phyloP scores from a whole-genome alignment of 2,113 vertebrate species.

The Geothlypis trichas region DNA sequence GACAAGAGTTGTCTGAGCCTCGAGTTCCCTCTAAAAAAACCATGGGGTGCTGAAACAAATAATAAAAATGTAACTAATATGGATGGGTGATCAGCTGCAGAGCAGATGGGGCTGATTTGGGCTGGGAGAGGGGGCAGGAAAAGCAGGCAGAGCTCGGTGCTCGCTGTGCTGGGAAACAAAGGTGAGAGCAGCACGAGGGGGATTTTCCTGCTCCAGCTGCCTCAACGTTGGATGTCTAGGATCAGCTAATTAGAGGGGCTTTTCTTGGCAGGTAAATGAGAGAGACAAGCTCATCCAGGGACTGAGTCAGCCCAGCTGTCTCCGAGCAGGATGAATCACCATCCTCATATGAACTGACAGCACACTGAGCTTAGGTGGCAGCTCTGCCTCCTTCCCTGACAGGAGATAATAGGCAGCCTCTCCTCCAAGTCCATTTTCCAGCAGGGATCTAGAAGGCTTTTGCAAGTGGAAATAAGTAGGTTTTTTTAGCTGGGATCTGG shows the following conservation, averaged over 20 bases:
- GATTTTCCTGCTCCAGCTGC: background rate
- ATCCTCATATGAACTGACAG: background rate
- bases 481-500: background rate
- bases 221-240: background rate
- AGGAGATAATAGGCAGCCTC: background rate
- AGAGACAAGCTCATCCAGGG: background rate
- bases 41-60: background rate
- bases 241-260: constrained; percentile 47
- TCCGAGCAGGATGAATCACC: constrained; percentile 1
- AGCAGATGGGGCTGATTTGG: background rate
- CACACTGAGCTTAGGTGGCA: background rate
- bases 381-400: background rate
- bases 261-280: background rate
- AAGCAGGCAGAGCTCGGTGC: background rate
- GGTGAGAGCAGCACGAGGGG: background rate
- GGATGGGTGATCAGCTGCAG: background rate
- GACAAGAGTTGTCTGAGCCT: background rate
- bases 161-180: background rate
- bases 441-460: background rate
- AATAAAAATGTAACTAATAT: background rate
- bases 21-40: background rate
- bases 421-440: background rate
- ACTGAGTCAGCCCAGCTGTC: constrained; percentile 43
- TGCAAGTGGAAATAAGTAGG: background rate
- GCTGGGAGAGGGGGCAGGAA: background rate